A percentile compares a stretch with the other conserved stretches of the same genome.
Conservation (phyloP, 1,140 invertebrate genomes). For the Spodoptera litura region DNA sequence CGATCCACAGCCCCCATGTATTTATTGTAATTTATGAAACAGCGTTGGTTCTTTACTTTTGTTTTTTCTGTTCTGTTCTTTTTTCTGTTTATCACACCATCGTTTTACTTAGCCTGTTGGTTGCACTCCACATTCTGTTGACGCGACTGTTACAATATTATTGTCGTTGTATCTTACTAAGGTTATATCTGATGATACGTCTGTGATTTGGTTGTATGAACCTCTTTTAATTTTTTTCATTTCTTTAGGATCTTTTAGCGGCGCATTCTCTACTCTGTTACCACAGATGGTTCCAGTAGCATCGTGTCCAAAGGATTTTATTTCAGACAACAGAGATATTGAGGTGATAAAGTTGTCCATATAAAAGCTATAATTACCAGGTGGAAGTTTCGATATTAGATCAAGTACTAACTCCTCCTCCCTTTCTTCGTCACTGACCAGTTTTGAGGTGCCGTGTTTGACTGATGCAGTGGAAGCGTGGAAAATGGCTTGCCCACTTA, state of each 20-base stretch:
- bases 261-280: constrained; percentile 16
- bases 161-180: constrained; percentile 64
- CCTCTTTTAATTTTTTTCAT: not conserved
- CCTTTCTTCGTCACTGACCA: too few species aligned
- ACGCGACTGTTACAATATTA: constrained; percentile 42
- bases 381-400: constrained; percentile 2
- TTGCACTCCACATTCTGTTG: constrained; percentile 57
- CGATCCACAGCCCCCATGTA: constrained; percentile 70
- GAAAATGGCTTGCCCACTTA: too few species aligned
- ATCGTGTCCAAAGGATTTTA: not conserved
- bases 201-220: constrained; percentile 47
- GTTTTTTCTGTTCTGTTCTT: too few species aligned
- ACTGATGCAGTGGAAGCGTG: too few species aligned
- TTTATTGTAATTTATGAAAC: constrained; percentile 63
- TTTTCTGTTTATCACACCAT: constrained; percentile 59
- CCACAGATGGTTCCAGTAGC: constrained; percentile 7
- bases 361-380: not conserved
- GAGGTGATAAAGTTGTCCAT: constrained; percentile 20
- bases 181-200: constrained; percentile 51
- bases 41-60: too few species aligned
- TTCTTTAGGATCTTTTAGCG: constrained; percentile 4
- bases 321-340: too few species aligned
- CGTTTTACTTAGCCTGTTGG: constrained; percentile 60
- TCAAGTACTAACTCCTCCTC: constrained; percentile 7
- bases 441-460: constrained; percentile 2